Evolutionary conservation across 2,797 vertebrate genomes (phyloP).

Genomic region (Distichodus sexfasciatus): DNA sequence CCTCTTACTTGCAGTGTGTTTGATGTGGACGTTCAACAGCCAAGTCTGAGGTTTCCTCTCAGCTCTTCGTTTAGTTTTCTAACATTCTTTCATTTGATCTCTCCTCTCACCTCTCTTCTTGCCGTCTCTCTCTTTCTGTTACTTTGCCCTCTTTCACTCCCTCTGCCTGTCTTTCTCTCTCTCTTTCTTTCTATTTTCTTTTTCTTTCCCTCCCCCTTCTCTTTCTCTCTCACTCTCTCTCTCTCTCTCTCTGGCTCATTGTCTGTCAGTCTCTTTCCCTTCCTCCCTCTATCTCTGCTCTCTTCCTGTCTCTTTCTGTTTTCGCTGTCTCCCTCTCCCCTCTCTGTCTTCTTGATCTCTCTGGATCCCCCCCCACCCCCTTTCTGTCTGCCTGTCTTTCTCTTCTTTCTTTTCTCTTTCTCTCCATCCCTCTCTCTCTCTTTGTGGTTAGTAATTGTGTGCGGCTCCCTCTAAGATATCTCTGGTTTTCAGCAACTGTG

Average conservation of each 20-base stretch:
- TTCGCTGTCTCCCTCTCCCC: background rate
- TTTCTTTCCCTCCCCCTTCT: background rate
- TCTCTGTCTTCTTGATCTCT: background rate
- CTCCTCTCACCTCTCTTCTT: background rate
- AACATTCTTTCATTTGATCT: background rate
- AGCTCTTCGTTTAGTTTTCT: no score
- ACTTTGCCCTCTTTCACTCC: no score
- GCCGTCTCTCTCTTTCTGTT: no score
- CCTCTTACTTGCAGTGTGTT: background rate
- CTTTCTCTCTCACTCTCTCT: background rate
- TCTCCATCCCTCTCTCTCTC: background rate
- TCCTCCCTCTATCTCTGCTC: background rate
- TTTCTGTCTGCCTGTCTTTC: background rate
- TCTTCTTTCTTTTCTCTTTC: background rate
- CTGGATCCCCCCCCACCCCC: background rate
- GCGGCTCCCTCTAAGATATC: background rate
- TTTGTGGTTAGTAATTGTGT: background rate
- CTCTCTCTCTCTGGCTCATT: no score
- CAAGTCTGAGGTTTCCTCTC: conserved; percentile 30
- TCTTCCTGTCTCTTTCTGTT: background rate
- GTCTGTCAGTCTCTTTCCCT: no score
- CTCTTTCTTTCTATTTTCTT: background rate
- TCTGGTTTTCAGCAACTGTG: background rate
- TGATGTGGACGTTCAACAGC: background rate
- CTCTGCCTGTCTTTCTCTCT: no score